Evolutionary conservation across 2,888 invertebrate species (phyloP), one percentile per base, ranked within the genome.

Genomic region (Eupelmus urozonus): DNA sequence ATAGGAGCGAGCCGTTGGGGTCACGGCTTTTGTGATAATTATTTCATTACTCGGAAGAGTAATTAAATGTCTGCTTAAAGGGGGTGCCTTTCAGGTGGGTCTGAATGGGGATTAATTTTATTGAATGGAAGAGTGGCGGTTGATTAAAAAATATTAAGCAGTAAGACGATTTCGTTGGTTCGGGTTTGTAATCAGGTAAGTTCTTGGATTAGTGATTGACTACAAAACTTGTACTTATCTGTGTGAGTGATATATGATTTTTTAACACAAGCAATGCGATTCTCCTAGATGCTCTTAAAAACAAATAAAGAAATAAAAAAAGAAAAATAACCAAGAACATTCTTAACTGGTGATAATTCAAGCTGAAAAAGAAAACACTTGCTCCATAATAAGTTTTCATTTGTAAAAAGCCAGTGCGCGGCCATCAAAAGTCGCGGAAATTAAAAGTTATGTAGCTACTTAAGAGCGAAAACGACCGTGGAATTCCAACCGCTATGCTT

Each of bases 361-460:
- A 5, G 3, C 0, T 23, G 20, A 13, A 49, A 69, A 69, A 69
- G n/a, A 23, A 69, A 69, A 69, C 69, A 57, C 42, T 57, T 34
- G 29, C 1, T 5, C 45, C 3, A 27, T 49, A 60, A 60, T 71
- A 71, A 49, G 7, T 71, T 60, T 71, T 71, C 71, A 71, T 60
- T 71, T 71, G 51, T 51, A 60, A 57, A 59, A 42, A 70, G 27
- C 59, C 45, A 45, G 45, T 2, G 45, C 27, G 23, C 20, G 18
- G n/a, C 18, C 49, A 45, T 70, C 59, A 60, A 49, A 71, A 60
- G 18, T 45, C 25, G 9, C 18, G 51, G 9, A 60, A 71, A 71
- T 60, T 59, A 71, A 71, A 71, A 71, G 71, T 71, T 71, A 72
- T 72, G 72, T 55, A 40, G 72, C 62, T 63, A 18, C 63, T 72